Evolutionary conservation across 2,797 vertebrate genomes (phyloP).

Genomic region (Lepus townsendii): DNA sequence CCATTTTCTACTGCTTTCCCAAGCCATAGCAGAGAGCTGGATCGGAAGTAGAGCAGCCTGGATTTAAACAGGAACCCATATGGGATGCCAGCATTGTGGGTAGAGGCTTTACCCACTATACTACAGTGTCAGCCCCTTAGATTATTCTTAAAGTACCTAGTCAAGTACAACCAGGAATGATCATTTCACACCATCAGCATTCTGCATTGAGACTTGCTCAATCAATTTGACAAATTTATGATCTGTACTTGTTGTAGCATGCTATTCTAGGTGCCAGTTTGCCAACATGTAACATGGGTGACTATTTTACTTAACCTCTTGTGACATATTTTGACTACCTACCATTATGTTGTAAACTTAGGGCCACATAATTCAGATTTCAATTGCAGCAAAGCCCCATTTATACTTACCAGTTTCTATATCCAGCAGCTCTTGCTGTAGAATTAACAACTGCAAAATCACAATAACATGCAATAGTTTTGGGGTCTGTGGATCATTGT

Average conservation of each 20-base stretch:
- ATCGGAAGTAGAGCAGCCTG: no score
- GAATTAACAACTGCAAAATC: neutral
- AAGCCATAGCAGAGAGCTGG: no score
- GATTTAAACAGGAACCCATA: no score
- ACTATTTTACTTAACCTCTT: neutral
- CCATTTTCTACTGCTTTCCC: no score
- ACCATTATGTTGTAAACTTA: neutral
- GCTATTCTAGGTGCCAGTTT: neutral
- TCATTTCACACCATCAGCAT: neutral
- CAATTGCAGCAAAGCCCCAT: neutral
- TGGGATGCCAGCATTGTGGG: no score
- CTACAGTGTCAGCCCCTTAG: neutral
- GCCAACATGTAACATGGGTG: neutral
- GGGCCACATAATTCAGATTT: neutral
- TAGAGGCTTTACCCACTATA: no score
- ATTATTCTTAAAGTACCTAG: neutral
- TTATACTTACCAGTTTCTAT: neutral
- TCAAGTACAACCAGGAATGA: neutral
- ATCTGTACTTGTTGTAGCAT: neutral
- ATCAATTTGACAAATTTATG: neutral
- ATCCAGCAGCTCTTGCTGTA: neutral
- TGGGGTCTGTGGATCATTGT: neutral
- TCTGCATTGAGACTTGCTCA: neutral
- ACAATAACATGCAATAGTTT: neutral
- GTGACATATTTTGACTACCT: neutral